Evolutionary conservation across 2,888 invertebrate genomes (phyloP).

Genomic region (Orthosia gracilis): DNA sequence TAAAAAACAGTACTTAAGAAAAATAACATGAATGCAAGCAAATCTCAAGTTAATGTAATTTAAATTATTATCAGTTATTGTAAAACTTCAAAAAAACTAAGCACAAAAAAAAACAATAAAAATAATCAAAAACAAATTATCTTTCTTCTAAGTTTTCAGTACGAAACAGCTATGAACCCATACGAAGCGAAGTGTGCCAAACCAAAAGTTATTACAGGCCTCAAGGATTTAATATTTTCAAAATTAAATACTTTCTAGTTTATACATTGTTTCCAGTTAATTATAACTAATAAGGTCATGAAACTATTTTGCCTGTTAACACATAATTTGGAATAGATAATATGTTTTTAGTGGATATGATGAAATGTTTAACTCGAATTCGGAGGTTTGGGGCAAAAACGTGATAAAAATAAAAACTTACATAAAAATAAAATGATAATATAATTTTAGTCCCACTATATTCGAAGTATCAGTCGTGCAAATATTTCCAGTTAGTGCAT

Average conservation of each 20-base stretch:
- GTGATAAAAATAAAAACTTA: too few relatives aligned
- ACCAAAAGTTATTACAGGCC: constrained; percentile 38
- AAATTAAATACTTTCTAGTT: constrained; percentile 36
- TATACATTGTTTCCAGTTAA: constrained; percentile 44
- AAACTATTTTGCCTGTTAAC: constrained; percentile 45
- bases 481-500: too few relatives aligned
- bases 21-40: neutral
- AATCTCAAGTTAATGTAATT: neutral
- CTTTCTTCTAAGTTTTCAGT: neutral
- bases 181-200: constrained; percentile 11
- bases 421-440: too few relatives aligned
- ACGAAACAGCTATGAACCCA: neutral
- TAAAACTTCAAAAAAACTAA: too few relatives aligned
- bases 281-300: constrained; percentile 36
- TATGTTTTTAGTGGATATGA: neutral
- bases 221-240: constrained; percentile 32
- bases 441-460: too few relatives aligned
- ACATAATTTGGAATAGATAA: constrained; percentile 8
- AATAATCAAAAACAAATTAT: too few relatives aligned
- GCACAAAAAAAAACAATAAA: too few relatives aligned
- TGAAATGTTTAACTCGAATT: neutral
- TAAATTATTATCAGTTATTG: too few relatives aligned
- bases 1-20: too few relatives aligned
- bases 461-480: too few relatives aligned
- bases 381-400: neutral